A percentile compares a stretch with the other conserved stretches of the same genome.
phyloP scores from a whole-genome alignment of 2,888 invertebrate genomes.

The Ditylenchus weischeri region DNA sequence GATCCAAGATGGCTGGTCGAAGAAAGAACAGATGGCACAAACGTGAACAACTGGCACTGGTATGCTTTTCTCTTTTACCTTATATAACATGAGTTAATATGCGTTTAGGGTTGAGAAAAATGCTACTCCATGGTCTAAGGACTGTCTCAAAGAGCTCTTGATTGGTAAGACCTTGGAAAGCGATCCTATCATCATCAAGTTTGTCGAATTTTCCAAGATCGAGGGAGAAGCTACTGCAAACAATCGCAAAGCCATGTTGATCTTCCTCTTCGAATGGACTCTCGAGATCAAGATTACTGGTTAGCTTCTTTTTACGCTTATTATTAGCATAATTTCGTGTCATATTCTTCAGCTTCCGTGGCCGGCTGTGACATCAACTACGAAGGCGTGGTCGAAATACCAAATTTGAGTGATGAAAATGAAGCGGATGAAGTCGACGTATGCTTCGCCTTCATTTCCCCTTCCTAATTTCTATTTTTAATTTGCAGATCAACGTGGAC shows the following conservation, averaged over 20 bases:
- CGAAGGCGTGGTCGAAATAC: slow-evolving; percentile 81
- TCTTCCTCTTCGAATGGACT: slow-evolving; percentile 98
- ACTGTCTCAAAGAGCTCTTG: slow-evolving; percentile 69
- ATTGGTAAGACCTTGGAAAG: slow-evolving; percentile 34
- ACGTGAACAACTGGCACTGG: slow-evolving; percentile 98
- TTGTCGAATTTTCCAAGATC: slow-evolving; percentile 61
- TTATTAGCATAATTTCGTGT: neutral
- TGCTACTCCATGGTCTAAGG: slow-evolving; percentile 92
- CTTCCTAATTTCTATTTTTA: too few relatives aligned
- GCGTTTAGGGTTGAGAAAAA: slow-evolving; percentile 82
- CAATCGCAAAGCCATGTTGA: slow-evolving; percentile 96
- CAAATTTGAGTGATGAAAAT: slow-evolving; percentile 96
- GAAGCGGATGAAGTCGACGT: slow-evolving; percentile 87
- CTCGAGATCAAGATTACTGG: slow-evolving; percentile 85
- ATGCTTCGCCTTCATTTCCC: too few relatives aligned
- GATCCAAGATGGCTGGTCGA: slow-evolving; percentile 99
- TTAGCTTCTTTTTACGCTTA: slow-evolving; percentile 26
- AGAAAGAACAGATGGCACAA: slow-evolving; percentile 60
- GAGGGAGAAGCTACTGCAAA: slow-evolving; percentile 95
- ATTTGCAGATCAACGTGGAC: slow-evolving; percentile 36
- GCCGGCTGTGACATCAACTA: slow-evolving; percentile 64
- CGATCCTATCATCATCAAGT: slow-evolving; percentile 42
- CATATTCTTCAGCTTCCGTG: slow-evolving; percentile 62
- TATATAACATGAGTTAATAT: neutral
- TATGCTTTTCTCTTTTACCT: slow-evolving; percentile 60